Base-by-base conservation (phyloP, 1,140 invertebrate genomes). In the Calliphora vicina region DNA sequence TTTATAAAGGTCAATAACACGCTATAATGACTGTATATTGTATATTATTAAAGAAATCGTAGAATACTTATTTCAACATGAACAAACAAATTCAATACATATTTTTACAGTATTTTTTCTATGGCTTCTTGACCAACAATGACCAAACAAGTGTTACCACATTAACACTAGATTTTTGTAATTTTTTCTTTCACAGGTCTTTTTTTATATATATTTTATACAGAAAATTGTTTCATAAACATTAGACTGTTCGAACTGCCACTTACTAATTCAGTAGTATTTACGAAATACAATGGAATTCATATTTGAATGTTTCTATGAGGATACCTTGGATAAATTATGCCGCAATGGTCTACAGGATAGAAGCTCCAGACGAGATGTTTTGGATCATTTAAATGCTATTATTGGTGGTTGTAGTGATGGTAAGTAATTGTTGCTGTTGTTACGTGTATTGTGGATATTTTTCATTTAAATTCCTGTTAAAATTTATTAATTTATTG, bases 241-340 rank as follows among this genome's bases (percentile, higher is more conserved):
- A n/a, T 57, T 57, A 57, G 45, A 57, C 45, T 57, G 45, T 57
- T 17, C 13, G 15, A 57, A 57, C 45, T 57, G 45, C 12, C 45
- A 0, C 12, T n/a, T n/a, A 57, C n/a, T 6, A 57, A 57, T 15
- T 57, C 5, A 6, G 45, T 2, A 6, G 45, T 4, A 50, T 67
- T 20, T 23, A 67, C 61, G 9, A 23, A 67, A 67, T n/a, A 57
- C 10, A 80, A 91, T 91, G 90, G 90, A 91, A 82, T 89, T 86
- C 81, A 90, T 91, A 78, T 91, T 91, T 72, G 90, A 91, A 85
- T 91, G 90, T 82, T 91, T 91, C 84, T 91, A 86, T 74, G 87
- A 90, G 25, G 86, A 91, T 83, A 90, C 90, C 45, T 89, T 91
- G 25, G 86, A 86, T 74, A 87, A 86, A 71, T 86, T 91, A 10